Conservation (phyloP, 1,140 invertebrate species). For the Trachelipus rathkii region DNA sequence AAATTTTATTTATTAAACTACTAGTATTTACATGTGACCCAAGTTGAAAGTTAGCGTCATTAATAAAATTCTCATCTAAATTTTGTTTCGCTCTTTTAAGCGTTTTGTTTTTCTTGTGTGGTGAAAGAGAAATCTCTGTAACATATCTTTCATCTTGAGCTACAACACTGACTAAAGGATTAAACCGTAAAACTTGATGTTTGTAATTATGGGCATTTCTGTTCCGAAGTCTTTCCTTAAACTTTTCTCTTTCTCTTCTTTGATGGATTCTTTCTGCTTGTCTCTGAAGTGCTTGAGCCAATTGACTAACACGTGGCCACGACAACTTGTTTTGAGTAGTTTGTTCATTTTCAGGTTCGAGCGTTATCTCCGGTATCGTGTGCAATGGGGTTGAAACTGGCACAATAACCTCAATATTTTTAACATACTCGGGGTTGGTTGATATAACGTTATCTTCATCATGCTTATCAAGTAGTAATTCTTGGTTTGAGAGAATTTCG, state of each 20-base stretch:
- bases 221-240: background rate
- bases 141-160: constrained; percentile 18
- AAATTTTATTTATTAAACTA: background rate
- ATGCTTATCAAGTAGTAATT: background rate
- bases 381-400: background rate
- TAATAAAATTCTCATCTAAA: background rate
- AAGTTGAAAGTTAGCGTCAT: background rate
- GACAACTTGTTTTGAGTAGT: background rate
- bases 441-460: background rate
- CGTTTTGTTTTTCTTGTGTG: background rate
- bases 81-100: constrained; percentile 2
- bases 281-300: background rate
- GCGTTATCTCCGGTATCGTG: background rate
- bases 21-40: background rate
- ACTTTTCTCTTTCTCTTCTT: background rate
- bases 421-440: background rate
- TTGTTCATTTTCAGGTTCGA: background rate
- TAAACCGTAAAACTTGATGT: constrained; percentile 30
- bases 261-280: background rate
- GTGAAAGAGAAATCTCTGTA: constrained; percentile 6
- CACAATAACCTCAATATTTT: background rate
- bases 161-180: constrained; percentile 30
- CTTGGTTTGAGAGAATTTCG: background rate
- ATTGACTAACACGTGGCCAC: constrained; percentile 26
- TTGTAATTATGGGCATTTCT: constrained; percentile 17